Conservation (phyloP, 2,888 invertebrate genomes). For the Helobdella robusta region DNA sequence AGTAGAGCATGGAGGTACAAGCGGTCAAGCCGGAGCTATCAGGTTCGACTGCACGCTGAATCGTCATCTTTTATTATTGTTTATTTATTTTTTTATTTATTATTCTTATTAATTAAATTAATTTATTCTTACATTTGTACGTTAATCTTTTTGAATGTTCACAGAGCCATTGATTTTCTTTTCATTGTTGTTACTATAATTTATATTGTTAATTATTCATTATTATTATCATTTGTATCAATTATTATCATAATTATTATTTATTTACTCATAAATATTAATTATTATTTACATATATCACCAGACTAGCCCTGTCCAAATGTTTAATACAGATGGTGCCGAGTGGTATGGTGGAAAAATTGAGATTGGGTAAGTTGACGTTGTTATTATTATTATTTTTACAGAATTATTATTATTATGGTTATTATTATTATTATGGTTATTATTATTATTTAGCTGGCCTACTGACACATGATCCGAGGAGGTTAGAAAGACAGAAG, state of each 20-base stretch:
- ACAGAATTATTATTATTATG: too few species aligned
- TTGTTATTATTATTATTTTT: too few species aligned
- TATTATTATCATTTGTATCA: too few species aligned
- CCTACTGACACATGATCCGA: slow-evolving; percentile 67
- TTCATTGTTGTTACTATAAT: too few species aligned
- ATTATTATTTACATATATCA: not conserved
- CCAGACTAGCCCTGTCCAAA: slow-evolving; percentile 68
- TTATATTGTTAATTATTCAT: too few species aligned
- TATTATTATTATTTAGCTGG: slow-evolving; percentile 73
- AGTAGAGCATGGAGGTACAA: slow-evolving; percentile 48
- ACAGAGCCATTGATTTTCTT: too few species aligned
- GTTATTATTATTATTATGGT: not conserved
- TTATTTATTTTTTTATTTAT: not conserved
- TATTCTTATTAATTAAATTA: not conserved
- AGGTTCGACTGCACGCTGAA: slow-evolving; percentile 65
- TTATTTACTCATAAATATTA: not conserved
- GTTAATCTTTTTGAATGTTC: not conserved
- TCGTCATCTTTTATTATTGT: slow-evolving; percentile 4
- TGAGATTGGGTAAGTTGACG: slow-evolving; percentile 67
- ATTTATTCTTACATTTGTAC: too few species aligned
- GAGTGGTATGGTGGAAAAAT: slow-evolving; percentile 64
- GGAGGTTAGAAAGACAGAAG: slow-evolving; percentile 78
- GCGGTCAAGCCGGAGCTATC: slow-evolving; percentile 77
- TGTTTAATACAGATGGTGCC: slow-evolving; percentile 66
- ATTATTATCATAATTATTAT: too few species aligned